These are phyloP conservation scores for Heliopora coerulea DNA, from an alignment of 92 coral and sea anemone genomes.

Conservation along the genomic window DNA sequence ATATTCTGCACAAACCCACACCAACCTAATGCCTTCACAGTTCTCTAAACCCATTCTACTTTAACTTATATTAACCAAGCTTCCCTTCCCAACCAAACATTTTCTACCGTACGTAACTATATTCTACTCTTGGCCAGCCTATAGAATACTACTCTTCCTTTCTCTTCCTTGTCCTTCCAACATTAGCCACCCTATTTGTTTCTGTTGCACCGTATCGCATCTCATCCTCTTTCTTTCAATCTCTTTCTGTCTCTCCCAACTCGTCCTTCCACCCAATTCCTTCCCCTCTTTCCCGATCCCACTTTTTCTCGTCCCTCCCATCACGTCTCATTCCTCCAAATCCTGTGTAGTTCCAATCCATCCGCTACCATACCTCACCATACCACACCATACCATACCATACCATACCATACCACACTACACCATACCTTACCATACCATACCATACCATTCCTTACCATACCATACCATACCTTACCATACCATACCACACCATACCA, in stretches of 20 bases:
- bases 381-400: too few species aligned
- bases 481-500: neutral
- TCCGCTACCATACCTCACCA: too few species aligned
- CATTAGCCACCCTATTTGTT: neutral
- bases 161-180: neutral
- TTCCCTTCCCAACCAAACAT: slow-evolving; percentile 1
- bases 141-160: neutral
- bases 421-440: too few species aligned
- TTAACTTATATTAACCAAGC: neutral
- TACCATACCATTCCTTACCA: too few species aligned
- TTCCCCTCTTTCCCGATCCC: neutral
- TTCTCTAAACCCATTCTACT: neutral
- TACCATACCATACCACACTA: too few species aligned
- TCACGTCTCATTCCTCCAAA: too few species aligned
- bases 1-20: too few species aligned
- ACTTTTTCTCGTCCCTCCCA: too few species aligned
- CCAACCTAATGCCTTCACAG: neutral
- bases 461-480: neutral
- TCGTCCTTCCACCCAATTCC: neutral
- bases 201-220: neutral
- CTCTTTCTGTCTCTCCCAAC: too few species aligned
- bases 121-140: too few species aligned
- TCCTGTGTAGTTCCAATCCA: too few species aligned
- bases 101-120: too few species aligned
- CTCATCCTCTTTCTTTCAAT: neutral